phyloP scores from a whole-genome alignment of 2,888 invertebrate species.

The Andrena minutula region DNA sequence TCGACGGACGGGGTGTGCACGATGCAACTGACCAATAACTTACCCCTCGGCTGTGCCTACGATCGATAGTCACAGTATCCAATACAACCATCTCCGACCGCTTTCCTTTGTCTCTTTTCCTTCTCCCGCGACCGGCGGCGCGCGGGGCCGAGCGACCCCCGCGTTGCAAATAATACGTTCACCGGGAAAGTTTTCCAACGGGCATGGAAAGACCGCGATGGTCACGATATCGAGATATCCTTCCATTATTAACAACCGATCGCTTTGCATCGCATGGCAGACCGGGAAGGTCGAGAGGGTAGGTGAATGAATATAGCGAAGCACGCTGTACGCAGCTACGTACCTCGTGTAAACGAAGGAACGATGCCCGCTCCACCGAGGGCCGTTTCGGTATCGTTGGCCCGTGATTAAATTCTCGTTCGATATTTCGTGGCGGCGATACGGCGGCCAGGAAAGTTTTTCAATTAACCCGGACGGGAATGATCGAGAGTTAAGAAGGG shows the following conservation, averaged over 20 bases:
- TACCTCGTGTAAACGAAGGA: neutral
- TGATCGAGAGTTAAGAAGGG: conserved; percentile 50
- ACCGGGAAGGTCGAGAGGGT: neutral
- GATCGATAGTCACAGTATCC: conserved; percentile 80
- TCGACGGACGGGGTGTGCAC: conserved; percentile 77
- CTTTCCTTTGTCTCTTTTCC: conserved; percentile 33
- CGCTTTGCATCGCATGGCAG: neutral
- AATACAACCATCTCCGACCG: conserved; percentile 63
- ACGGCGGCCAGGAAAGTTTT: conserved; percentile 34
- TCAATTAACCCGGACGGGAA: conserved; percentile 41
- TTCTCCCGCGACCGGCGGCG: neutral
- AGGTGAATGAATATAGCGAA: too few relatives aligned
- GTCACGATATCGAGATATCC: conserved; percentile 51
- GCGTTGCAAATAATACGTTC: conserved; percentile 60
- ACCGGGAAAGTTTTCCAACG: conserved; percentile 23
- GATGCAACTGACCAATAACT: conserved; percentile 83
- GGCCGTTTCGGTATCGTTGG: neutral
- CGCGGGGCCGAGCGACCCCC: conserved; percentile 40
- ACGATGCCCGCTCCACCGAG: neutral
- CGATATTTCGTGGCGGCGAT: conserved; percentile 2
- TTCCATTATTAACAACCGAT: conserved; percentile 39
- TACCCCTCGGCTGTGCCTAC: conserved; percentile 77
- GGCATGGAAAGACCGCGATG: conserved; percentile 18
- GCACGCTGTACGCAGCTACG: neutral
- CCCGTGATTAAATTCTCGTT: conserved; percentile 29